Conservation (phyloP, 2,113 vertebrate genomes). For the Scartelaos histophorus region DNA sequence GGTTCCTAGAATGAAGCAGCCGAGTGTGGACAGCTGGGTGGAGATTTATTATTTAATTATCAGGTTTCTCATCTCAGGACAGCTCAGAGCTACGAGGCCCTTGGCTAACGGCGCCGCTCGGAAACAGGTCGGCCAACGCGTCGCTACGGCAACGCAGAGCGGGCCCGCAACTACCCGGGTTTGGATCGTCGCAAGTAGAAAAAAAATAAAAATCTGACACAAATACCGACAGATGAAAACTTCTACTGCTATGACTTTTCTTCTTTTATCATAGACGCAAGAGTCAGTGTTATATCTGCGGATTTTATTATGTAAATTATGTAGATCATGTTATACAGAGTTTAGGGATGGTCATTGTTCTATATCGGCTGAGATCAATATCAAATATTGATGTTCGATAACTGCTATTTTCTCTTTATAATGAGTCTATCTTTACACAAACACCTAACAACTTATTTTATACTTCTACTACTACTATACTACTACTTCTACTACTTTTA, state of each 20-base stretch:
- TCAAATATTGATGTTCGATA: too few relatives aligned
- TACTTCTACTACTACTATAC: too few relatives aligned
- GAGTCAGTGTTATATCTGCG: too few relatives aligned
- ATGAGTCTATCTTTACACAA: too few relatives aligned
- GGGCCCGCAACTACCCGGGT: constrained; percentile 36
- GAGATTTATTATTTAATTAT: neutral
- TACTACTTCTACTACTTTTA: too few relatives aligned
- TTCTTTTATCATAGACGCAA: too few relatives aligned
- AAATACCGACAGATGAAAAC: neutral
- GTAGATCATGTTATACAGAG: neutral
- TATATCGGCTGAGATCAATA: too few relatives aligned
- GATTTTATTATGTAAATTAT: neutral
- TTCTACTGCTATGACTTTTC: neutral
- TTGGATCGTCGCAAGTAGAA: constrained; percentile 26
- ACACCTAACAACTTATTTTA: too few relatives aligned
- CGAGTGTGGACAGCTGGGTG: neutral
- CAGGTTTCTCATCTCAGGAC: neutral
- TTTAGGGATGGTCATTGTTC: too few relatives aligned
- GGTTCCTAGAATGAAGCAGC: constrained; percentile 8
- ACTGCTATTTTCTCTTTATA: too few relatives aligned
- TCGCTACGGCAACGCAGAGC: constrained; percentile 52
- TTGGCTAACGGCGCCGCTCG: neutral
- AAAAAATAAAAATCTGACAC: constrained; percentile 5
- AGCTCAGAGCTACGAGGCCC: neutral
- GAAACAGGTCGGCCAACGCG: constrained; percentile 36